Percentiles rank a stretch among this genome's conserved stretches.
phyloP scores from a whole-genome alignment of 2,888 invertebrate genomes.

The Azorinus chamasolen region DNA sequence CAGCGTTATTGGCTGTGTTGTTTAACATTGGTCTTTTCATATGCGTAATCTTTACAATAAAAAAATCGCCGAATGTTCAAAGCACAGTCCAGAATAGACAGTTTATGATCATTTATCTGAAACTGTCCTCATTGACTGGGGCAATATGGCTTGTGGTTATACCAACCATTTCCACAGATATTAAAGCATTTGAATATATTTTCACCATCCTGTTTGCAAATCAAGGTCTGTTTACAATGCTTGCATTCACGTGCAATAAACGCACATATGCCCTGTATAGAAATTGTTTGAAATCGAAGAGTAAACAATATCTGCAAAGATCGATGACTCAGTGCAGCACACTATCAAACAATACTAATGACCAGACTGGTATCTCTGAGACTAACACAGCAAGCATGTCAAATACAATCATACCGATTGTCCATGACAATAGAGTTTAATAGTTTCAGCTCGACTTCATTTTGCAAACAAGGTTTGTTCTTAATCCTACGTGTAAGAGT shows the following conservation, averaged over 20 bases:
- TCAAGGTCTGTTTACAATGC: slow-evolving; percentile 3
- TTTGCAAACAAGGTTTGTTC: too few relatives aligned
- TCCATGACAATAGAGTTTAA: too few relatives aligned
- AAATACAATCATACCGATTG: too few relatives aligned
- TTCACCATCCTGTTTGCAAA: slow-evolving; percentile 5
- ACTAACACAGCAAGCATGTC: too few relatives aligned
- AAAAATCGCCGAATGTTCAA: neutral
- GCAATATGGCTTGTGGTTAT: slow-evolving; percentile 5
- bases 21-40: slow-evolving; percentile 14
- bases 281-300: too few relatives aligned
- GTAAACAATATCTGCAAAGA: too few relatives aligned
- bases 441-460: too few relatives aligned
- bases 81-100: slow-evolving; percentile 7
- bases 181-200: slow-evolving; percentile 11
- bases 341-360: too few relatives aligned
- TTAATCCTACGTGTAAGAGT: too few relatives aligned
- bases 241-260: slow-evolving; percentile 7
- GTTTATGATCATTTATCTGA: slow-evolving; percentile 11
- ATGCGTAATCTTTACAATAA: neutral
- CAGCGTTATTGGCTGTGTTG: neutral
- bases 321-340: too few relatives aligned
- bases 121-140: slow-evolving; percentile 13
- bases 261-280: slow-evolving; percentile 2
- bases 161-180: slow-evolving; percentile 2
- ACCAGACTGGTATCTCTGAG: too few relatives aligned